phyloP scores from a whole-genome alignment of 2,888 invertebrate species.

The Hecatera dysodea region DNA sequence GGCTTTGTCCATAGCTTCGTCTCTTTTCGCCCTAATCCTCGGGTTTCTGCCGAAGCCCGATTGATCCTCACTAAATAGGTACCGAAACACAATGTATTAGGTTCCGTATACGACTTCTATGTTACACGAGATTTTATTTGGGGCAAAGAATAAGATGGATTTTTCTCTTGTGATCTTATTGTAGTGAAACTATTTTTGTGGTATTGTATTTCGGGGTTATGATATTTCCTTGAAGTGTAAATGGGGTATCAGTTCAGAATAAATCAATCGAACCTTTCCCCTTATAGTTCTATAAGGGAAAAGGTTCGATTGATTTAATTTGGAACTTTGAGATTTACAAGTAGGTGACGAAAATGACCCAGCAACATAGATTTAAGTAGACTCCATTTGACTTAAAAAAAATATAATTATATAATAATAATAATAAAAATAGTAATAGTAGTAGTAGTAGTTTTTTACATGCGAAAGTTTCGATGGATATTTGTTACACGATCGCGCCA shows the following conservation, averaged over 20 bases:
- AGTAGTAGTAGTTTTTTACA: no score
- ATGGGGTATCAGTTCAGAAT: slow-evolving; percentile 7
- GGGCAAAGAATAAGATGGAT: slow-evolving; percentile 14
- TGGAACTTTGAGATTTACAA: neutral
- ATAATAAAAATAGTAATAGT: no score
- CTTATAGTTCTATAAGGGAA: neutral
- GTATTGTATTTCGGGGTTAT: slow-evolving; percentile 11
- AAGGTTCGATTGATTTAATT: neutral
- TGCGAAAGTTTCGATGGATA: no score
- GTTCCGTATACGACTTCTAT: slow-evolving; percentile 36
- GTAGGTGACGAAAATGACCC: neutral
- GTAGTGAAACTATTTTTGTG: slow-evolving; percentile 1
- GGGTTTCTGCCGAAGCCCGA: slow-evolving; percentile 65
- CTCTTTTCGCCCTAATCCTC: slow-evolving; percentile 59
- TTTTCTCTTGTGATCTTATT: slow-evolving; percentile 19
- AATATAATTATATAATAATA: no score
- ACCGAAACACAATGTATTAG: slow-evolving; percentile 53
- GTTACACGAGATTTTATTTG: slow-evolving; percentile 39
- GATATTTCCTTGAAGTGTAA: slow-evolving; percentile 9
- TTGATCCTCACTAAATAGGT: slow-evolving; percentile 74
- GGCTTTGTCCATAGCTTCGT: slow-evolving; percentile 61
- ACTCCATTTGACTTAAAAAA: no score
- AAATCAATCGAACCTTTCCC: no score
- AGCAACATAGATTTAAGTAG: neutral
- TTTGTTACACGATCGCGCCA: no score